A percentile compares a stretch with the other conserved stretches of the same genome.
Evolutionary conservation across 2,888 invertebrate genomes (phyloP).

Genomic region (Gymnocheta viridis): DNA sequence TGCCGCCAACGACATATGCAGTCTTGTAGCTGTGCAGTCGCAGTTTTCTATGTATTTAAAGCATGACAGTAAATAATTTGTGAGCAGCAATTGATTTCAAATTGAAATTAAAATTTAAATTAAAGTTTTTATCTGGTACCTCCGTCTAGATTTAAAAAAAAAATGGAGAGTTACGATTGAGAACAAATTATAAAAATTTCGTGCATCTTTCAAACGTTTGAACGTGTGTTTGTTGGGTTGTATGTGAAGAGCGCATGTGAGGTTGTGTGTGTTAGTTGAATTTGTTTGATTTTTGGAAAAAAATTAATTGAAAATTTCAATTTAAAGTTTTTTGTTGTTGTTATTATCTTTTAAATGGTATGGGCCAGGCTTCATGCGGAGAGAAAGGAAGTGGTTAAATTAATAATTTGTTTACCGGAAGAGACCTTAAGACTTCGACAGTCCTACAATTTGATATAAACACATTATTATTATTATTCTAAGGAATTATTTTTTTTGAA

Average conservation of each 20-base stretch:
- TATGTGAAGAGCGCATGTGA: not conserved
- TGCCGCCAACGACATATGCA: too few species aligned
- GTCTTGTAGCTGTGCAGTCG: too few species aligned
- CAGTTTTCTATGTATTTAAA: too few species aligned
- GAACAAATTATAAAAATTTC: too few species aligned
- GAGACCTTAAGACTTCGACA: not conserved
- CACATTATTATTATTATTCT: not conserved
- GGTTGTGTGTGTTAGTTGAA: not conserved
- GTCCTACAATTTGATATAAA: slow-evolving; percentile 11
- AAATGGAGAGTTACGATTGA: too few species aligned
- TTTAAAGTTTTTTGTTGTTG: slow-evolving; percentile 26
- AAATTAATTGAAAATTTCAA: slow-evolving; percentile 46
- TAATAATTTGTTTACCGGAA: slow-evolving; percentile 19
- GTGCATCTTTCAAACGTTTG: too few species aligned
- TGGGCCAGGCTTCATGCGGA: not conserved
- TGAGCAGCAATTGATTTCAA: not conserved
- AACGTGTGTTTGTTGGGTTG: not conserved
- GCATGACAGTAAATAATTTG: too few species aligned
- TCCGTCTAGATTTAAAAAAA: too few species aligned
- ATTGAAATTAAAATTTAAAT: not conserved
- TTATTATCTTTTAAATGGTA: slow-evolving; percentile 7
- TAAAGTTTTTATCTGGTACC: too few species aligned
- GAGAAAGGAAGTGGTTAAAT: not conserved
- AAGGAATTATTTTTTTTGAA: not conserved
- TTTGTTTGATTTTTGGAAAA: slow-evolving; percentile 22